Evolutionary conservation across 2,888 invertebrate genomes (phyloP), one percentile per base, ranked within the genome.

Genomic region (Diachrysia chrysitis): DNA sequence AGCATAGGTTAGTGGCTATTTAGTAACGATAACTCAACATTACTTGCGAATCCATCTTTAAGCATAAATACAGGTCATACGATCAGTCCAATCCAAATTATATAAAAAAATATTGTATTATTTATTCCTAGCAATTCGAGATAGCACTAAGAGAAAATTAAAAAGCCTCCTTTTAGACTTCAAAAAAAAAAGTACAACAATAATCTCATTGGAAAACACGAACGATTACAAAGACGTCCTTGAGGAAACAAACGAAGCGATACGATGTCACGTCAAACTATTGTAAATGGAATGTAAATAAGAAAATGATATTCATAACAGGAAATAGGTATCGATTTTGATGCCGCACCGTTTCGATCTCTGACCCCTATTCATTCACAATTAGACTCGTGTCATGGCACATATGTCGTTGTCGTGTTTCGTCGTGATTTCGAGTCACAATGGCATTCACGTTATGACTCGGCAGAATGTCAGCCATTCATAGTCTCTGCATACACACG

Each of bases 301-400:
- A 55, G 60, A 69, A 79, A 82, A 88, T 86, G 83, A 85, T 88
- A 88, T 89, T 89, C 89, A 88, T 89, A 91, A 90, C 90, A 90
- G 89, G 89, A 89, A 89, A 90, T 90, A 88, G 85, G 87, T 89
- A 88, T 87, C 85, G 85, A 86, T 89, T 88, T 84, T 84, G 82
- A 83, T 83, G 76, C 78, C 84, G 82, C 80, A 83, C 83, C 86
- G 83, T 84, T 86, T 85, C 89, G 94, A 93, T 93, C 94, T 93
- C 85, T 95, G 93, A 94, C 93, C 95, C 90, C 83, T 85, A 91
- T 93, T 93, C 93, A 94, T 94, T 94, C 92, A 94, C 93, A 95
- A 95, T 95, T 93, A 94, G 91, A 85, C 86, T 86, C 88, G 86
- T 92, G 92, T 92, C 83, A 80, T 54, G 72, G 69, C 71, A 69